phyloP scores from a whole-genome alignment of 2,888 invertebrate genomes.

The Cephus spinipes region DNA sequence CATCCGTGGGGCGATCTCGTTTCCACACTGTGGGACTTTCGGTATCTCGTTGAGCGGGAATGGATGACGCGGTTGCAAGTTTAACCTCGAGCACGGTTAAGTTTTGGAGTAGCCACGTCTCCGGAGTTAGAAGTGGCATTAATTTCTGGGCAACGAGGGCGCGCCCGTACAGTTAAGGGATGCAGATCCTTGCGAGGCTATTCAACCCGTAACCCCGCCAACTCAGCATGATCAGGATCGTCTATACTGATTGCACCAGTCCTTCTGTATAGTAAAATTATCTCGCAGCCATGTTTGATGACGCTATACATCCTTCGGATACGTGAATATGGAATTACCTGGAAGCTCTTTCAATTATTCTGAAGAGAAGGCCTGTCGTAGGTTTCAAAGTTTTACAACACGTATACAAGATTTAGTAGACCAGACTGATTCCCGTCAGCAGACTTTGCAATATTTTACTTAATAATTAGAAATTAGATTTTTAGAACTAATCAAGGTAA shows the following conservation, averaged over 20 bases:
- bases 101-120: slow-evolving; percentile 53
- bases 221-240: background rate
- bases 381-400: background rate
- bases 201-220: slow-evolving; percentile 4
- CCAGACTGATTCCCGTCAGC: background rate
- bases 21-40: background rate
- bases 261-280: background rate
- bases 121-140: slow-evolving; percentile 52
- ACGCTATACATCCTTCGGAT: background rate
- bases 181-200: slow-evolving; percentile 15
- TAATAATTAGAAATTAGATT: background rate
- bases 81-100: slow-evolving; percentile 40
- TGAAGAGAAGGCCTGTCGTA: background rate
- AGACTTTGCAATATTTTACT: background rate
- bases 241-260: background rate
- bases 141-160: slow-evolving; percentile 44
- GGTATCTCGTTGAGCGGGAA: slow-evolving; percentile 39
- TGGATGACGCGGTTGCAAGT: slow-evolving; percentile 51
- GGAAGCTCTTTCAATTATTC: background rate
- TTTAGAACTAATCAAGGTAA: slow-evolving; percentile 6
- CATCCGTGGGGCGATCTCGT: background rate
- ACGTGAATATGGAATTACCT: background rate
- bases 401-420: background rate
- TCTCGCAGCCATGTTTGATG: background rate
- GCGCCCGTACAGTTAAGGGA: slow-evolving; percentile 10